Evolutionary conservation across 2,888 invertebrate genomes (phyloP).

Genomic region (Dolomedes plantarius): DNA sequence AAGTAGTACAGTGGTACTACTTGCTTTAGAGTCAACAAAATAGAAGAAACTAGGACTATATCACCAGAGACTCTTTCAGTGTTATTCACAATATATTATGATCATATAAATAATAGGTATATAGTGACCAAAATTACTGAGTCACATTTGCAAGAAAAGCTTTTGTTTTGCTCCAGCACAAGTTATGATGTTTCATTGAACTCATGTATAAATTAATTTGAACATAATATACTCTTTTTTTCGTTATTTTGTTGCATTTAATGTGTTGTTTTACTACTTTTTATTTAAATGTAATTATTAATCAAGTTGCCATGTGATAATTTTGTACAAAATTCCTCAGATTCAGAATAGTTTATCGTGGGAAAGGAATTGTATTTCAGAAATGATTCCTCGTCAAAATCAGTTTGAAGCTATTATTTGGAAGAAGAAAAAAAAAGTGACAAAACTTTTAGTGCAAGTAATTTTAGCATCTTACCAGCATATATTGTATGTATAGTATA

Average conservation of each 20-base stretch:
- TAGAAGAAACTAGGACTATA: background rate
- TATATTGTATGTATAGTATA: slow-evolving; percentile 48
- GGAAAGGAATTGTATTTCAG: background rate
- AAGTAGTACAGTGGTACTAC: slow-evolving; percentile 1
- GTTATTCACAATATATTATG: background rate
- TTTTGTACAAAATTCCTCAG: background rate
- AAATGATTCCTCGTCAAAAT: background rate
- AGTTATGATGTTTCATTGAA: too few species aligned
- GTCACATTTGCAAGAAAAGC: too few species aligned
- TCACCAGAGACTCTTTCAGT: background rate
- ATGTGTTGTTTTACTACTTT: background rate
- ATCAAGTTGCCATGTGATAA: background rate
- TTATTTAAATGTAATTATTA: background rate
- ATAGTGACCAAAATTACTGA: too few species aligned
- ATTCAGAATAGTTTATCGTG: too few species aligned
- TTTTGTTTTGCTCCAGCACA: too few species aligned
- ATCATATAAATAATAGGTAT: too few species aligned
- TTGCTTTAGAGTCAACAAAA: background rate
- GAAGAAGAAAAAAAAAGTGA: background rate
- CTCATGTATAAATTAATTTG: too few species aligned
- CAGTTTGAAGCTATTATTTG: background rate
- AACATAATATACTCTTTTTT: background rate
- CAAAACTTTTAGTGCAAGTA: background rate
- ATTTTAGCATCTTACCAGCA: slow-evolving; percentile 16
- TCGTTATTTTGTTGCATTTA: background rate